Conservation (phyloP, 2,888 invertebrate genomes). For the Xanthorhoe designata region DNA sequence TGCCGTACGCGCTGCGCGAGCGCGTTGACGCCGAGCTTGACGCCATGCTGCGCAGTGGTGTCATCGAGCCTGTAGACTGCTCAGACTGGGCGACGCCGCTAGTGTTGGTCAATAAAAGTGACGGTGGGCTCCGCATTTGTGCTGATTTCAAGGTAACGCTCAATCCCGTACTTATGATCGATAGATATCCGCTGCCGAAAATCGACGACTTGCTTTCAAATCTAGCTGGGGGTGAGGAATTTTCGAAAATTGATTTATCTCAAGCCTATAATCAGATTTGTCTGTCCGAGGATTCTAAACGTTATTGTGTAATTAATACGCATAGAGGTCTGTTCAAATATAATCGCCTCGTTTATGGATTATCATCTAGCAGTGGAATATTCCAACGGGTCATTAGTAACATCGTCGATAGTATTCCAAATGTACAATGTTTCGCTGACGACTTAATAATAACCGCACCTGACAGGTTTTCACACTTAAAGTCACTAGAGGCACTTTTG, state of each 20-base stretch:
- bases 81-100: conserved; percentile 44
- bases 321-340: too few species aligned
- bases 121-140: conserved; percentile 43
- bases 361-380: too few species aligned
- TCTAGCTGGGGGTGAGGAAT: conserved; percentile 32
- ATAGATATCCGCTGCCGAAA: conserved; percentile 42
- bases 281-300: too few species aligned
- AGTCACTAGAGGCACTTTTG: conserved; percentile 15
- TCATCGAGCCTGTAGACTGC: conserved; percentile 40
- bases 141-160: conserved; percentile 45
- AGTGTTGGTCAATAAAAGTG: too few species aligned
- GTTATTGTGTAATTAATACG: too few species aligned
- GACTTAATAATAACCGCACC: too few species aligned
- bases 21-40: conserved; percentile 47
- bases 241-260: conserved; percentile 38
- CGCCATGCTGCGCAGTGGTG: conserved; percentile 44
- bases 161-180: conserved; percentile 36
- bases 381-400: conserved; percentile 19
- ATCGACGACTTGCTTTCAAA: conserved; percentile 37
- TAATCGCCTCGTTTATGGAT: too few species aligned
- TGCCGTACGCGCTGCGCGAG: conserved; percentile 43
- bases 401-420: background rate
- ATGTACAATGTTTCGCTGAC: too few species aligned
- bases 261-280: too few species aligned
- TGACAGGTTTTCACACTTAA: conserved; percentile 9